Percentiles rank a stretch among this genome's conserved stretches.
phyloP scores from a whole-genome alignment of 1,140 invertebrate species.

The Zaprionus ghesquierei region DNA sequence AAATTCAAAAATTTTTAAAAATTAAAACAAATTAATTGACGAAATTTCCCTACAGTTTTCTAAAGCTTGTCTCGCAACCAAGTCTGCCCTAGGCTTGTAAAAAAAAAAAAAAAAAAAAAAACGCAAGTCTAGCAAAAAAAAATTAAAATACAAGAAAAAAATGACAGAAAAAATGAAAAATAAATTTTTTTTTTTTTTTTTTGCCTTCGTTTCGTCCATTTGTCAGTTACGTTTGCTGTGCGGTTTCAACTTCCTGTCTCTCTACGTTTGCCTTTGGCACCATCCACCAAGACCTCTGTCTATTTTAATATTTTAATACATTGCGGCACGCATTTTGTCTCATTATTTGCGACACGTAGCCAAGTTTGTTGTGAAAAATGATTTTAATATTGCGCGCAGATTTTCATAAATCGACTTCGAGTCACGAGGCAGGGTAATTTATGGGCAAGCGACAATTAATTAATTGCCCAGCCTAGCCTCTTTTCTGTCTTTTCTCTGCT shows the following conservation, averaged over 20 bases:
- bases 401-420: conserved; percentile 49
- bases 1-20: no score
- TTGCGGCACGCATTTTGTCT: conserved; percentile 59
- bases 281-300: not conserved
- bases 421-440: conserved; percentile 10
- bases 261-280: not conserved
- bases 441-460: conserved; percentile 32
- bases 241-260: not conserved
- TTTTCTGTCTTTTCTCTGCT: not conserved
- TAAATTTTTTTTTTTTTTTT: conserved; percentile 42
- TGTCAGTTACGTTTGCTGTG: conserved; percentile 46
- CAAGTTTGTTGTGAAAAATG: conserved; percentile 52
- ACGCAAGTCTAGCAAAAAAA: no score
- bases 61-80: no score
- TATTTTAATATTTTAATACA: conserved; percentile 75
- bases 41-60: no score
- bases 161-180: conserved; percentile 31
- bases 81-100: no score
- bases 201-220: conserved; percentile 52
- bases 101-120: no score
- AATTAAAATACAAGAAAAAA: not conserved
- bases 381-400: conserved; percentile 55
- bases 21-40: no score
- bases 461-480: conserved; percentile 10
- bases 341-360: conserved; percentile 56